Evolutionary conservation across 2,888 invertebrate species (phyloP).

Genomic region (Parelbella ahira): DNA sequence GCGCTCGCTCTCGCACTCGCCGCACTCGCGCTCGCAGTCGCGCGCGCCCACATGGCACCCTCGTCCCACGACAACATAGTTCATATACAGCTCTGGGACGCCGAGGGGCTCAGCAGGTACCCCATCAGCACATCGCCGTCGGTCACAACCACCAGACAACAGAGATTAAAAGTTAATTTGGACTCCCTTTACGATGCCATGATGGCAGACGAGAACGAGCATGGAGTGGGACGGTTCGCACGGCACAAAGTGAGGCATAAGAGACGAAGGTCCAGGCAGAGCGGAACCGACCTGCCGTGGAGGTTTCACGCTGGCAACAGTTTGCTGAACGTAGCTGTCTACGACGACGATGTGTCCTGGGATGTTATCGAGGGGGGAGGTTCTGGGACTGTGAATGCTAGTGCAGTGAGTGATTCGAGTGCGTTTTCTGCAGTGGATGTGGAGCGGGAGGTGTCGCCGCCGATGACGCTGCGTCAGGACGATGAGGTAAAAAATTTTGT

Average conservation of each 20-base stretch:
- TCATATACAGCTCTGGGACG: conserved; percentile 73
- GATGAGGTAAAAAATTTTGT: conserved; percentile 59
- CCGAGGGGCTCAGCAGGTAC: conserved; percentile 65
- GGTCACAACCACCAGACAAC: conserved; percentile 33
- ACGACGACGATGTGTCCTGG: conserved; percentile 78
- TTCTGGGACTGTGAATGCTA: conserved; percentile 49
- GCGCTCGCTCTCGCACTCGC: conserved; percentile 54
- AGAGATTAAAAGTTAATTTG: conserved; percentile 61
- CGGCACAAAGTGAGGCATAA: conserved; percentile 72
- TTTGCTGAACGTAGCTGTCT: conserved; percentile 74
- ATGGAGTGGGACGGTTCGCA: conserved; percentile 59
- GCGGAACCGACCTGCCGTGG: conserved; percentile 67
- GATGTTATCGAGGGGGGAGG: conserved; percentile 61
- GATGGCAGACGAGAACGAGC: conserved; percentile 62
- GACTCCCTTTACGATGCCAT: conserved; percentile 65
- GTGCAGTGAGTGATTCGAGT: conserved; percentile 74
- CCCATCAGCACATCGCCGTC: conserved; percentile 41
- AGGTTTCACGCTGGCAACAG: conserved; percentile 76
- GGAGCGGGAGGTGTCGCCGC: conserved; percentile 61
- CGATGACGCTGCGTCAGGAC: conserved; percentile 67
- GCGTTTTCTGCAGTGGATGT: conserved; percentile 50
- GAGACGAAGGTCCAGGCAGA: conserved; percentile 67
- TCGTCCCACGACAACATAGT: conserved; percentile 72
- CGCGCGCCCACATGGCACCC: conserved; percentile 56
- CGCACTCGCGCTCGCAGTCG: conserved; percentile 59